A percentile compares a stretch with the other conserved stretches of the same genome.
phyloP scores from a whole-genome alignment of 2,797 vertebrate species.

The Fringilla coelebs region DNA sequence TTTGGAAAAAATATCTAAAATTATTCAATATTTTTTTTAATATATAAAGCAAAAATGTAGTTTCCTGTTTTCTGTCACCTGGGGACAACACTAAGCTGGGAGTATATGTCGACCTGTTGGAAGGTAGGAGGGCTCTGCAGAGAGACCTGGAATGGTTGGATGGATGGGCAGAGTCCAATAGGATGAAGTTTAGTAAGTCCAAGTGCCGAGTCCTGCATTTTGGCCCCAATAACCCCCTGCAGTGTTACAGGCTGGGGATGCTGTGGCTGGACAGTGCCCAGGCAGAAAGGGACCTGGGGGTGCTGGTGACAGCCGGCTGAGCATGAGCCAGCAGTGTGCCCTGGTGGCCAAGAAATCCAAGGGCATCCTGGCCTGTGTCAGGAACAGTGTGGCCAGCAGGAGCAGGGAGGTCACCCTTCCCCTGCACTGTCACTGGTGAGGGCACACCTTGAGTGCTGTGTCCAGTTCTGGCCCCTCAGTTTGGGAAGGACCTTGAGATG shows the following conservation, averaged over 20 bases:
- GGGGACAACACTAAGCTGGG: not conserved
- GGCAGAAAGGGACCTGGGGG: not conserved
- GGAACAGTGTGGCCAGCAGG: not conserved
- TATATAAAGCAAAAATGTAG: not conserved
- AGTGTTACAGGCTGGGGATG: accelerated
- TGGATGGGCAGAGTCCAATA: not conserved
- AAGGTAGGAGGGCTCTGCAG: not conserved
- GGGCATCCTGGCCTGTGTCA: not conserved
- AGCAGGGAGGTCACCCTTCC: not conserved
- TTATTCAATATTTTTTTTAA: not conserved
- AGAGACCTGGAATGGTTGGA: accelerated
- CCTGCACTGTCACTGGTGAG: not conserved
- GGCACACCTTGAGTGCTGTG: too few species aligned
- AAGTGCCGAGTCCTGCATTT: accelerated
- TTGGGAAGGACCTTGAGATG: accelerated
- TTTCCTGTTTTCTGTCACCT: not conserved
- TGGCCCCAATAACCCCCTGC: not conserved
- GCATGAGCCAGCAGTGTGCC: not conserved
- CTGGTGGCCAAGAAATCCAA: not conserved
- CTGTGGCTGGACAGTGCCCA: not conserved
- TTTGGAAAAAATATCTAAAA: not conserved
- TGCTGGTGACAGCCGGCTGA: accelerated
- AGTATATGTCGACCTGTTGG: accelerated
- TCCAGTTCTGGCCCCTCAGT: not conserved
- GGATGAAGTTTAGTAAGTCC: not conserved